Evolutionary conservation across 1,140 invertebrate genomes (phyloP), one percentile per base, ranked within the genome.

Genomic region (Dufourea novaeangliae): DNA sequence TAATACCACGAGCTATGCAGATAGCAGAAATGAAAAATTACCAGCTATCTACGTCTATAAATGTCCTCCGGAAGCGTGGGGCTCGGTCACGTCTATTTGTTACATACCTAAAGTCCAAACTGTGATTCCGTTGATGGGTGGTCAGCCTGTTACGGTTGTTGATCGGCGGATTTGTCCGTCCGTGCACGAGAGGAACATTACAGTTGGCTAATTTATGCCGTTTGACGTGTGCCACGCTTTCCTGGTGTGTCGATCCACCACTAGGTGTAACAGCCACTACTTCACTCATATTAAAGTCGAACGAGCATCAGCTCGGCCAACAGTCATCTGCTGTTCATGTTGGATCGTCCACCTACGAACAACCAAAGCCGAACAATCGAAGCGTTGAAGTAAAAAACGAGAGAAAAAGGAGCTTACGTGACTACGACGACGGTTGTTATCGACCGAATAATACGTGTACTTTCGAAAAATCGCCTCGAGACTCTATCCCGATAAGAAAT

Each of bases 91-190:
- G 14, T 14, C 14, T 39, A 7, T 67, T 69, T 25, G 32, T 56
- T 37, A 32, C 84, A 85, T 90, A 96, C 95, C 95, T 94, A 88
- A 96, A 96, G 90, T 96, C 96, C 78, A 96, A 92, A 87, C 95
- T 96, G 80, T 96, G 93, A 91, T 96, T 96, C 86, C 96, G 94
- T 91, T 96, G 96, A 92, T 96, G 96, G 80, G 94, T 95, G 82
- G 94, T 95, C 86, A 95, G 92, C 87, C 94, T 93, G 78, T 93
- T 93, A 85, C 94, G 94, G 61, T 88, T 84, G 62, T 92, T 93
- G 77, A 92, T 92, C 79, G 92, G 87, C 80, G 90, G 88, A 80
- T 92, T 93, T 63, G 94, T 92, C 62, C 94, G 93, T 44, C 94
- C 95, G 88, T 95, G 95, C 44, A 95, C 95, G 59, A 92, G 91